Conservation (phyloP, 2,113 vertebrate genomes). For the Phycodurus eques region DNA sequence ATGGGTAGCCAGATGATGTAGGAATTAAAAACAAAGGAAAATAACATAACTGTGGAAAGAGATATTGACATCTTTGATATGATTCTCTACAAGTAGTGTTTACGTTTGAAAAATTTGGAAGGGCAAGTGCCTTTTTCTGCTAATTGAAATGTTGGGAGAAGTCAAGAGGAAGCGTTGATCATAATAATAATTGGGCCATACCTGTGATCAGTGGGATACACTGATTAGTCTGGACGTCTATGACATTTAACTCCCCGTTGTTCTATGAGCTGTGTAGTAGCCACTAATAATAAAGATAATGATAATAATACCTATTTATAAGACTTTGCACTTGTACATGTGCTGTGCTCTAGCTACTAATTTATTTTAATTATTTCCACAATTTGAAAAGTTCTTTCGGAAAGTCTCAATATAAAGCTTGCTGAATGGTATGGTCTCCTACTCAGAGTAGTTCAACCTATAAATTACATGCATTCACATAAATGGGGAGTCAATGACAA, state of each 20-base stretch:
- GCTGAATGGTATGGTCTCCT: neutral
- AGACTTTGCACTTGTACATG: slow-evolving; percentile 75
- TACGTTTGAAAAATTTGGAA: slow-evolving; percentile 30
- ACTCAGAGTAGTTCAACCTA: neutral
- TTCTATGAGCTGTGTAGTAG: slow-evolving; percentile 47
- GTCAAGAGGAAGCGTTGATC: neutral
- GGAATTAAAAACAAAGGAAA: neutral
- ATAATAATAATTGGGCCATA: neutral
- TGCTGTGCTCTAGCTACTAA: neutral
- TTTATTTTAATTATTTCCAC: neutral
- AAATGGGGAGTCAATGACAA: slow-evolving; percentile 60
- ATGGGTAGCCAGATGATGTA: neutral
- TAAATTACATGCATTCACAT: slow-evolving; percentile 65
- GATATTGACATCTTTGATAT: neutral
- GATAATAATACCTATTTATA: slow-evolving; percentile 79
- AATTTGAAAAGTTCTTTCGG: neutral
- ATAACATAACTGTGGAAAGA: neutral
- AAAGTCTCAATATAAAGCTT: neutral
- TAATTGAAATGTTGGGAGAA: neutral
- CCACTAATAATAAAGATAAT: slow-evolving; percentile 4
- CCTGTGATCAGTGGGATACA: slow-evolving; percentile 41
- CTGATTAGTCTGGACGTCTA: neutral
- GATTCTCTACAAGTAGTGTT: slow-evolving; percentile 9
- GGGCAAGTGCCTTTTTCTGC: slow-evolving; percentile 52
- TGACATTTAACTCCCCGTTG: slow-evolving; percentile 41